phyloP scores from a whole-genome alignment of 30 jellyfish, hydroid and myxozoan genomes.

The Calvadosia cruxmelitensis region DNA sequence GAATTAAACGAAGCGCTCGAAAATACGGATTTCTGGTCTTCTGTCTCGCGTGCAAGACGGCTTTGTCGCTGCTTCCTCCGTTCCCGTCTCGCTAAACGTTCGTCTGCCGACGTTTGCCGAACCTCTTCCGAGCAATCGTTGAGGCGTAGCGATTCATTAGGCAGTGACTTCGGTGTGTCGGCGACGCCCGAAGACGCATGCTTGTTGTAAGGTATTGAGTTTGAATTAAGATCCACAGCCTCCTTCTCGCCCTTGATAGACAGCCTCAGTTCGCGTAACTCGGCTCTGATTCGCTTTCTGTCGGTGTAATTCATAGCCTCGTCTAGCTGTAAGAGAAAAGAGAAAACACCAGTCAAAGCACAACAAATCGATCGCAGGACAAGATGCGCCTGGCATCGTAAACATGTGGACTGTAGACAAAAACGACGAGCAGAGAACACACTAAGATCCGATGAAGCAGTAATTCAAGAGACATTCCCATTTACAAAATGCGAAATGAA shows the following conservation, averaged over 20 bases:
- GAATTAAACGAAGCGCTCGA: background rate
- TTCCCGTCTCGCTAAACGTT: background rate
- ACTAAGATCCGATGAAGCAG: slow-evolving; percentile 13
- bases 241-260: slow-evolving; percentile 5
- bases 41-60: background rate
- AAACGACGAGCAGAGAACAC: background rate
- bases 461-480: background rate
- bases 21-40: background rate
- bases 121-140: slow-evolving; percentile 3
- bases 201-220: slow-evolving; percentile 10
- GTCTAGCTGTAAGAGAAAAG: slow-evolving; percentile 23
- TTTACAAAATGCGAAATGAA: background rate
- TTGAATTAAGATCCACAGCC: slow-evolving; percentile 28
- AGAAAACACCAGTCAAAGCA: background rate
- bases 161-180: slow-evolving; percentile 6
- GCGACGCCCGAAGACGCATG: slow-evolving; percentile 3
- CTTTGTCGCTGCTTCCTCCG: background rate
- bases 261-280: slow-evolving; percentile 37
- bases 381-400: background rate
- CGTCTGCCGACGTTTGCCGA: slow-evolving; percentile 4
- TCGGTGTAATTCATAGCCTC: slow-evolving; percentile 37
- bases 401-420: no score
- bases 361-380: background rate
- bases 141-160: background rate
- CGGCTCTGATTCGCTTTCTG: slow-evolving; percentile 33